Percentiles rank a stretch among this genome's conserved stretches.
Conservation (phyloP, 1,140 invertebrate genomes). For the Phenacoccus solenopsis region DNA sequence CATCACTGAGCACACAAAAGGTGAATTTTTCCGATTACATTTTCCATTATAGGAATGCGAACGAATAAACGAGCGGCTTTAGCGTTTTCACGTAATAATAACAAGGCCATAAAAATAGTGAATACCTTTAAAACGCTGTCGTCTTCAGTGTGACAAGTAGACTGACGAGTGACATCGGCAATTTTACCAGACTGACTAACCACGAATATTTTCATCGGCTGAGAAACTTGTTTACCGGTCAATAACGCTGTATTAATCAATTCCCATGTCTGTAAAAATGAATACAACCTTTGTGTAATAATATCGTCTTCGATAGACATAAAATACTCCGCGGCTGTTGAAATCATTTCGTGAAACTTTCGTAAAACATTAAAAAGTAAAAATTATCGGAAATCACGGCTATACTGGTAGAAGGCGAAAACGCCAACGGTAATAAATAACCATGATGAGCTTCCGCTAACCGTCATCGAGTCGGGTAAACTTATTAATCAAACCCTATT, state of each 20-base stretch:
- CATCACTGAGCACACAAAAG: too few species aligned
- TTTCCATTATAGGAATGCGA: too few species aligned
- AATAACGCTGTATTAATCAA: slow-evolving; percentile 91
- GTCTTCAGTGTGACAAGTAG: slow-evolving; percentile 87
- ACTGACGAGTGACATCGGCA: slow-evolving; percentile 88
- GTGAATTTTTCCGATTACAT: too few species aligned
- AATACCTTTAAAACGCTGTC: slow-evolving; percentile 93
- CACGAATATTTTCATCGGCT: slow-evolving; percentile 89
- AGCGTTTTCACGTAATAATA: neutral
- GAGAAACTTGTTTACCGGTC: slow-evolving; percentile 83
- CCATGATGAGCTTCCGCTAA: neutral
- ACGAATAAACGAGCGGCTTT: neutral
- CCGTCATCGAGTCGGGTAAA: neutral
- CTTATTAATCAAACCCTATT: neutral
- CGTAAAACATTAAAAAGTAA: too few species aligned
- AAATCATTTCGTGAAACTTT: too few species aligned
- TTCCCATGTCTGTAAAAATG: slow-evolving; percentile 69
- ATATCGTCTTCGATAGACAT: neutral
- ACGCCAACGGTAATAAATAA: neutral
- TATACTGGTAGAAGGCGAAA: too few species aligned
- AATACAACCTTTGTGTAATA: neutral
- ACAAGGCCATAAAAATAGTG: slow-evolving; percentile 20
- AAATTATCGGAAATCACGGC: too few species aligned
- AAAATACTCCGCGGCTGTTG: too few species aligned
- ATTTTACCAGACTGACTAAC: slow-evolving; percentile 86